Percentiles rank a stretch among this genome's conserved stretches.
phyloP scores from a whole-genome alignment of 2,888 invertebrate genomes.

The Exephanes ischioxanthus region DNA sequence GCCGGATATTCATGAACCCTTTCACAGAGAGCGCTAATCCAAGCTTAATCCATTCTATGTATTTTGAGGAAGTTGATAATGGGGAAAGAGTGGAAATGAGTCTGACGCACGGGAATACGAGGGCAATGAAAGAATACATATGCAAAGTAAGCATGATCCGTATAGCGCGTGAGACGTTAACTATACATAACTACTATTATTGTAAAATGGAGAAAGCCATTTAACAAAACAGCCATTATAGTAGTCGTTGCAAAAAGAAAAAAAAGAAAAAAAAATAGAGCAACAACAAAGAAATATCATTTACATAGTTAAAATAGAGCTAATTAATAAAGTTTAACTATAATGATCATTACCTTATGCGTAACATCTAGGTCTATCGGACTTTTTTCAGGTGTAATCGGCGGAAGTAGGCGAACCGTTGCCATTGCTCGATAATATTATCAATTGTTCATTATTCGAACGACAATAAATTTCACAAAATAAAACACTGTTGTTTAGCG shows the following conservation, averaged over 20 bases:
- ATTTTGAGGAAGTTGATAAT: conserved; percentile 44
- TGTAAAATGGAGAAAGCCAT: conserved; percentile 52
- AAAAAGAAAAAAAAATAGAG: neutral
- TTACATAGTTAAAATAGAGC: neutral
- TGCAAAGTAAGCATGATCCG: conserved; percentile 53
- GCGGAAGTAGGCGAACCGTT: conserved; percentile 71
- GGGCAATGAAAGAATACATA: conserved; percentile 25
- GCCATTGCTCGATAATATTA: conserved; percentile 68
- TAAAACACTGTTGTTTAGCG: conserved; percentile 58
- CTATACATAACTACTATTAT: conserved; percentile 7
- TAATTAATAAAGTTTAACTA: conserved; percentile 20
- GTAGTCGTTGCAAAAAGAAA: conserved; percentile 36
- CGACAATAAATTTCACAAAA: conserved; percentile 62
- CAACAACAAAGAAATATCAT: conserved; percentile 9
- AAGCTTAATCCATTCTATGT: conserved; percentile 52
- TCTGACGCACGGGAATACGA: conserved; percentile 4
- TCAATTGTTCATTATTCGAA: conserved; percentile 67
- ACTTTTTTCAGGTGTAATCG: conserved; percentile 71
- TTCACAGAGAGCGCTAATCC: conserved; percentile 34
- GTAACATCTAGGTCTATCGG: conserved; percentile 68
- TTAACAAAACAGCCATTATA: conserved; percentile 51
- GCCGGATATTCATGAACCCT: conserved; percentile 53
- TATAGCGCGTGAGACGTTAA: conserved; percentile 49
- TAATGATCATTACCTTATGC: conserved; percentile 68
- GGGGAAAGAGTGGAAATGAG: neutral